phyloP scores from a whole-genome alignment of 1,140 invertebrate species.

The Hypothenemus hampei region DNA sequence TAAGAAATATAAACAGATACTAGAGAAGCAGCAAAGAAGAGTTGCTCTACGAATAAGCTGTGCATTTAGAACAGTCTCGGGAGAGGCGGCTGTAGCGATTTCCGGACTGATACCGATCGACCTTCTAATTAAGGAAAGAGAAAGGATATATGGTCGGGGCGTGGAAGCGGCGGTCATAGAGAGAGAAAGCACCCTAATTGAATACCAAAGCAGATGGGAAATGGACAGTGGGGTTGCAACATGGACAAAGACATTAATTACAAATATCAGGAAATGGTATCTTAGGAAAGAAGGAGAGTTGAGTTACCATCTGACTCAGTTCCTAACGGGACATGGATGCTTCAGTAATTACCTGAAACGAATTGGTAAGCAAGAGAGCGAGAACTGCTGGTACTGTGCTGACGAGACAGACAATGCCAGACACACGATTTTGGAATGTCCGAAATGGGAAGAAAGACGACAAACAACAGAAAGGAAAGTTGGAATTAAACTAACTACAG shows the following conservation, averaged over 20 bases:
- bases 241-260: not conserved
- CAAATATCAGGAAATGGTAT: not conserved
- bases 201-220: not conserved
- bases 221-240: not conserved
- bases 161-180: not conserved
- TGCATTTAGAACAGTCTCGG: constrained; percentile 33
- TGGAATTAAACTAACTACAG: not conserved
- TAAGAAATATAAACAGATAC: constrained; percentile 11
- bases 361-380: not conserved
- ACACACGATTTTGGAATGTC: not conserved
- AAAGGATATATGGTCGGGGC: not conserved
- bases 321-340: not conserved
- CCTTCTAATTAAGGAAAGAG: constrained; percentile 29
- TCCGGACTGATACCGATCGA: constrained; percentile 32
- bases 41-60: constrained; percentile 16
- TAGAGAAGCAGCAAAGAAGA: constrained; percentile 22
- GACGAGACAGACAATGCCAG: not conserved
- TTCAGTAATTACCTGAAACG: not conserved
- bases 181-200: not conserved
- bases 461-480: not conserved
- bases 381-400: not conserved
- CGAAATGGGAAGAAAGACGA: not conserved
- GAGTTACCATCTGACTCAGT: not conserved
- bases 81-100: constrained; percentile 25
- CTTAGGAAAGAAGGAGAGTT: not conserved